These are phyloP conservation scores for Pinctada fucata DNA, from an alignment of 2,888 invertebrate species.

Conservation along the genomic window DNA sequence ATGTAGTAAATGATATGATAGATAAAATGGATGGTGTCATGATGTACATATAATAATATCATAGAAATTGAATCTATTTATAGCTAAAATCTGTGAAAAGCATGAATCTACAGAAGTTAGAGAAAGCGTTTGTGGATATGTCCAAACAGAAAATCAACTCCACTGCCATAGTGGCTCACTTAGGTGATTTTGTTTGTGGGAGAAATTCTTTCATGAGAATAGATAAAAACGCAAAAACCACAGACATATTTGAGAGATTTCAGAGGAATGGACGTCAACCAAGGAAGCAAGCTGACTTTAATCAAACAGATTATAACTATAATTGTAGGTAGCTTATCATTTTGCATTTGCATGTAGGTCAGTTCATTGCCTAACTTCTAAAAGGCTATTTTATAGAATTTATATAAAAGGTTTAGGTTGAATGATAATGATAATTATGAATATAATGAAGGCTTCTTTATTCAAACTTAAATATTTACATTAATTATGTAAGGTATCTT, in stretches of 20 bases:
- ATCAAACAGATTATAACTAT: slow-evolving; percentile 19
- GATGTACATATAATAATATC: too few relatives aligned
- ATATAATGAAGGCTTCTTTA: too few relatives aligned
- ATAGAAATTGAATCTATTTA: not conserved
- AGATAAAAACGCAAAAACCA: slow-evolving; percentile 14
- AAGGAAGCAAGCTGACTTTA: slow-evolving; percentile 5
- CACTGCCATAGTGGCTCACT: slow-evolving; percentile 10
- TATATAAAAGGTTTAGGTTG: too few relatives aligned
- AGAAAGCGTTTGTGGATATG: slow-evolving; percentile 22
- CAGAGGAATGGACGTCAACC: slow-evolving; percentile 5
- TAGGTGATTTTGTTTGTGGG: slow-evolving; percentile 37
- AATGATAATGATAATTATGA: too few relatives aligned
- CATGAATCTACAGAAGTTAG: slow-evolving; percentile 16
- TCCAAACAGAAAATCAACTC: slow-evolving; percentile 19
- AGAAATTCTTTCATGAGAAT: slow-evolving; percentile 29
- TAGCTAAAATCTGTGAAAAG: slow-evolving; percentile 30
- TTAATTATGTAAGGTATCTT: too few relatives aligned
- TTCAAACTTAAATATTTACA: too few relatives aligned
- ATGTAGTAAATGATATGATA: too few relatives aligned
- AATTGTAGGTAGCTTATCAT: slow-evolving; percentile 15
- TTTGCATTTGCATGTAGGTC: not conserved
- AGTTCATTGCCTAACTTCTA: too few relatives aligned
- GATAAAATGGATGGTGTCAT: too few relatives aligned
- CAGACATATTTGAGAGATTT: slow-evolving; percentile 21
- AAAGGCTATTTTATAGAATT: too few relatives aligned